Evolutionary conservation across 2,113 vertebrate species (phyloP), one percentile per base, ranked within the genome.

Genomic region (Dromas ardeola): DNA sequence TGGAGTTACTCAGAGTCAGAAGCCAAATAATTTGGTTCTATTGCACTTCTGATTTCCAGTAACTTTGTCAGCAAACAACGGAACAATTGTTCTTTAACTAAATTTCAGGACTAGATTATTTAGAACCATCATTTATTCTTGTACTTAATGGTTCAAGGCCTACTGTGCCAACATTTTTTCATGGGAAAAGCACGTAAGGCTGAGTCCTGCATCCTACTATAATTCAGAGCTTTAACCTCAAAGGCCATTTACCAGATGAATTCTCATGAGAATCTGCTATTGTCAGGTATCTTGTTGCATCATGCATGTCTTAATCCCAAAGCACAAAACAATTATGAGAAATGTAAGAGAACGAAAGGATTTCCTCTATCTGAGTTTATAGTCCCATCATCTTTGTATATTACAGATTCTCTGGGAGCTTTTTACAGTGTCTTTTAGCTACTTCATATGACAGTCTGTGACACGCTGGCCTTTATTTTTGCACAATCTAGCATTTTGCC

Each of bases 51-150:
- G 43, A 71, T 72, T 91, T 86, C 32, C n/a, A 86, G 29, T 76
- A 66, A 69, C 18, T 63, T 81, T 70, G 72, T 79, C 65, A 94
- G 81, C 23, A 86, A 96, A 96, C 42, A 88, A 72, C 45, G 20
- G n/a, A 65, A 18, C 34, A 94, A 43, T 61, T 93, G 45, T 42
- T 90, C 67, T 95, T 85, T 90, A 96, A 53, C n/a, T 53, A 27
- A 76, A 74, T 78, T 95, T 95, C 81, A 95, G 58, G 79, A 59
- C 52, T 42, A 83, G 81, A 56, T 72, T 74, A 94, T 58, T 88
- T 77, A 53, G 61, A 38, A 22, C 30, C 10, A 15, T 59, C n/a
- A 81, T 49, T 95, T 95, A 95, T 97, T 96, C 88, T 78, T 45
- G 78, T 81, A 79, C 70, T 89, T 27, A 32, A 12, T 50, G 59